phyloP scores from a whole-genome alignment of 1,140 invertebrate species.

The Cyrtorhinus lividipennis region DNA sequence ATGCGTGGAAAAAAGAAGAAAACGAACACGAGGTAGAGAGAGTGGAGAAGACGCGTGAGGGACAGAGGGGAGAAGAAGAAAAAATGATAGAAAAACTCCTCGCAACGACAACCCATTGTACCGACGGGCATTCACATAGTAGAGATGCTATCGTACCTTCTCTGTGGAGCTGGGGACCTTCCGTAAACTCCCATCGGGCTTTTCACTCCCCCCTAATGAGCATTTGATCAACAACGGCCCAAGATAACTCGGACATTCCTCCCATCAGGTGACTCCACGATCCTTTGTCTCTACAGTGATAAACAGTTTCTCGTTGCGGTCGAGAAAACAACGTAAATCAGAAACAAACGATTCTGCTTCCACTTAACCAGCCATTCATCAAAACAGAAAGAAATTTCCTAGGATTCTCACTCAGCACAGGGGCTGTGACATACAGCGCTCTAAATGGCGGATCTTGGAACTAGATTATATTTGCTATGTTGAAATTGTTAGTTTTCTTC shows the following conservation, averaged over 20 bases:
- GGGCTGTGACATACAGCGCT: too few relatives aligned
- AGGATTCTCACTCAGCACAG: too few relatives aligned
- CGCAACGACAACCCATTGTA: background rate
- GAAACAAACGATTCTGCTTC: too few relatives aligned
- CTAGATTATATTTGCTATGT: too few relatives aligned
- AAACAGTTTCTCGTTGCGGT: too few relatives aligned
- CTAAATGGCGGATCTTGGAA: too few relatives aligned
- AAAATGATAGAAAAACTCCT: background rate
- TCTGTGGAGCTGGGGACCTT: background rate
- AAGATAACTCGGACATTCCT: background rate
- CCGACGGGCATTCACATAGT: background rate
- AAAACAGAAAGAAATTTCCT: too few relatives aligned
- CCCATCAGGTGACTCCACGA: background rate
- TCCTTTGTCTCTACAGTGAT: background rate
- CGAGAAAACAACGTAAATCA: too few relatives aligned
- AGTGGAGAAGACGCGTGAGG: background rate
- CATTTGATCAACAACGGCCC: background rate
- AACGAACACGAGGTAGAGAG: background rate
- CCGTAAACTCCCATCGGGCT: background rate
- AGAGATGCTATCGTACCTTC: conserved; percentile 1
- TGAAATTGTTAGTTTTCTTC: too few relatives aligned
- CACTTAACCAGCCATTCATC: too few relatives aligned
- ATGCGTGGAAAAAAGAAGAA: background rate
- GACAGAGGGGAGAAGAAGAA: background rate
- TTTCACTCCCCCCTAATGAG: background rate